Conservation (phyloP, 2,797 vertebrate species). For the Heterohyrax brucei region DNA sequence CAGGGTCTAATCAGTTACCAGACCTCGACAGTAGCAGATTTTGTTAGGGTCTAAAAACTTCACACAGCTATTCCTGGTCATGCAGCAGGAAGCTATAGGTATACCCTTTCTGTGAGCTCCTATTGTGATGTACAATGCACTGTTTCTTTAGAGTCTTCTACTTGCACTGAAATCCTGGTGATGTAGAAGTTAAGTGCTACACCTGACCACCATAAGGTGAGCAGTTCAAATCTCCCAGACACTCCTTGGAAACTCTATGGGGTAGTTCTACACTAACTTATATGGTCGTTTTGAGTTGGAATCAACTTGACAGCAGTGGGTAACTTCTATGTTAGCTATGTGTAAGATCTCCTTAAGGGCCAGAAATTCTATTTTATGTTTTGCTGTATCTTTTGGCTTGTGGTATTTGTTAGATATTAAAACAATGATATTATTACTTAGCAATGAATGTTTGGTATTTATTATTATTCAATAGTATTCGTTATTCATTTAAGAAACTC, state of each 20-base stretch:
- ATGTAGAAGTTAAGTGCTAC: too few species aligned
- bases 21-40: too few species aligned
- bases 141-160: not conserved
- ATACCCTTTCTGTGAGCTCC: not conserved
- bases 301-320: too few species aligned
- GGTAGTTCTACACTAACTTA: too few species aligned
- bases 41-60: not conserved
- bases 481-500: not conserved
- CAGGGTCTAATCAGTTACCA: too few species aligned
- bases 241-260: too few species aligned
- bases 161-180: too few species aligned
- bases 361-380: not conserved
- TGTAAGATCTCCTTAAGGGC: not conserved
- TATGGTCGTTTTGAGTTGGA: too few species aligned
- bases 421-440: not conserved
- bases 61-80: rapidly evolving
- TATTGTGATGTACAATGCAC: too few species aligned
- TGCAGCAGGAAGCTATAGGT: not conserved
- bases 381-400: not conserved
- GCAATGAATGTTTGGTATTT: not conserved
- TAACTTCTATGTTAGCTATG: not conserved
- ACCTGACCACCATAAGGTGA: too few species aligned
- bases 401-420: not conserved
- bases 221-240: too few species aligned
- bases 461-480: too few species aligned